phyloP scores from a whole-genome alignment of 2,113 vertebrate genomes.

The Cheirogaleus medius region DNA sequence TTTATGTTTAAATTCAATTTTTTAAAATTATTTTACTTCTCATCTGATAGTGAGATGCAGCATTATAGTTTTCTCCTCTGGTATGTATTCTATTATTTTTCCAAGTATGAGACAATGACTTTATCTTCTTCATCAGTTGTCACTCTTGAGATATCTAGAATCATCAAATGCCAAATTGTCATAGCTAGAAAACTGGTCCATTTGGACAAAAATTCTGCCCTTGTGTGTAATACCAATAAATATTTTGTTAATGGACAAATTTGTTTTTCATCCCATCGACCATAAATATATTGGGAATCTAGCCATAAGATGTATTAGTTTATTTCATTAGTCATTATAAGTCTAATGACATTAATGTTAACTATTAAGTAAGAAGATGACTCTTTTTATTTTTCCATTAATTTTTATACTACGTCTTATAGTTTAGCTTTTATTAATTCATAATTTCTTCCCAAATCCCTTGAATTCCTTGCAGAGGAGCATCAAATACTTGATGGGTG shows the following conservation, averaged over 20 bases:
- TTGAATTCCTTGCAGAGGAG: neutral
- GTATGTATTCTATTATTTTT: conserved; percentile 3
- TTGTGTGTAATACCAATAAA: neutral
- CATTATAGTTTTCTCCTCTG: neutral
- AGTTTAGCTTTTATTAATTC: conserved; percentile 10
- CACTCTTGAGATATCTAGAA: neutral
- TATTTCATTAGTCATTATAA: neutral
- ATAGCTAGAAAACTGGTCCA: neutral
- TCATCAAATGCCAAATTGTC: neutral
- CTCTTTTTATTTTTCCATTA: neutral
- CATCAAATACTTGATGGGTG: neutral
- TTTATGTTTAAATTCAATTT: neutral
- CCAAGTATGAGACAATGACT: neutral
- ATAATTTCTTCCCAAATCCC: neutral
- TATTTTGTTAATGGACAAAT: neutral
- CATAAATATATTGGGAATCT: neutral
- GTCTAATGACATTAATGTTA: conserved; percentile 3
- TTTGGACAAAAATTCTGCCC: neutral
- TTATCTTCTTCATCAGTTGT: neutral
- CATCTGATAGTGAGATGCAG: neutral
- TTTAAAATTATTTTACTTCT: neutral
- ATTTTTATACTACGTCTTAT: neutral
- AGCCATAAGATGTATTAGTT: neutral
- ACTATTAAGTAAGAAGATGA: neutral
- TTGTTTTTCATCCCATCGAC: neutral